phyloP scores from a whole-genome alignment of 2,797 vertebrate species.

The Mycteria americana region DNA sequence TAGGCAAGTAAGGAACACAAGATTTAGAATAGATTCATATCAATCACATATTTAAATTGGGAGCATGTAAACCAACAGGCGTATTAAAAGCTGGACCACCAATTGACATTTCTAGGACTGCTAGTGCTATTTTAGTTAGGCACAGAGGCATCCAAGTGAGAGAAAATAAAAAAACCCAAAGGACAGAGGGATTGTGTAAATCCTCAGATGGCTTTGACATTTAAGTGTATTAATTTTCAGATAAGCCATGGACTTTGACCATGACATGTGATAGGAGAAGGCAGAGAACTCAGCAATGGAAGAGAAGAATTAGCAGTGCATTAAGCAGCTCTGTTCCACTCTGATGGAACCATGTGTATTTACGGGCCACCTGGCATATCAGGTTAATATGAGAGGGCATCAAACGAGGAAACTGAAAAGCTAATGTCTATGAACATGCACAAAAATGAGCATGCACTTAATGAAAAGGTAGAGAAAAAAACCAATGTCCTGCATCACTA shows the following conservation, averaged over 20 bases:
- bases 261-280: not conserved
- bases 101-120: not conserved
- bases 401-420: not conserved
- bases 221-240: conserved; percentile 1
- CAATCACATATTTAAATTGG: not conserved
- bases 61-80: not conserved
- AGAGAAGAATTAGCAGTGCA: not conserved
- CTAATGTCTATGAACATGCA: not conserved
- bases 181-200: not conserved
- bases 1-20: not conserved
- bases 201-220: conserved; percentile 7
- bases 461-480: not conserved
- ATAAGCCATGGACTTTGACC: not conserved
- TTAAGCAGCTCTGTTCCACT: conserved; percentile 11
- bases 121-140: not conserved
- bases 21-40: not conserved
- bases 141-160: not conserved
- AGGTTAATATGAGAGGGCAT: not conserved
- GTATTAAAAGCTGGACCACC: not conserved
- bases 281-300: not conserved
- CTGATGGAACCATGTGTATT: not conserved
- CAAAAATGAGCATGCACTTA: not conserved
- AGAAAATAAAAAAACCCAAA: not conserved
- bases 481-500: not conserved
- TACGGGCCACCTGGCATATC: not conserved